phyloP scores from a whole-genome alignment of 1,140 invertebrate species.

The Anagrus nilaparvatae region DNA sequence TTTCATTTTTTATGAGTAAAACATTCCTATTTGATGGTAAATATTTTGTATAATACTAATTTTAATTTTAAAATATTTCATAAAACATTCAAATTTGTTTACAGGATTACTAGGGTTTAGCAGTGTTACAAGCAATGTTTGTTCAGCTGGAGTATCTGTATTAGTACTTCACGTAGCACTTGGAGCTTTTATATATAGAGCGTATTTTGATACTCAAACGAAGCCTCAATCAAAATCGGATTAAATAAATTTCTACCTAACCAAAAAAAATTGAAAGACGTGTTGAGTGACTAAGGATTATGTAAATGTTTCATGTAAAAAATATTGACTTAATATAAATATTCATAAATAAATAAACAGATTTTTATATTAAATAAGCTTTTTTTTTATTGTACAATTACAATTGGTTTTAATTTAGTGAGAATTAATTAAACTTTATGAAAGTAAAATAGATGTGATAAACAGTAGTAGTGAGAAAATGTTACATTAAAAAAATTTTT shows the following conservation, averaged over 20 bases:
- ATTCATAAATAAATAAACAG: constrained; percentile 11
- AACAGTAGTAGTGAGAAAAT: too few species aligned
- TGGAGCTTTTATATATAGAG: constrained; percentile 65
- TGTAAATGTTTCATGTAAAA: not conserved
- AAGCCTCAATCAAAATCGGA: constrained; percentile 29
- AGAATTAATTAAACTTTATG: constrained; percentile 25
- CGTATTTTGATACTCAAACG: constrained; percentile 49
- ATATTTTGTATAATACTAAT: constrained; percentile 8
- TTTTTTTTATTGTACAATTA: constrained; percentile 17
- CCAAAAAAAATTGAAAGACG: not conserved
- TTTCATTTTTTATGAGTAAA: constrained; percentile 38
- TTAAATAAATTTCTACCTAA: too few species aligned
- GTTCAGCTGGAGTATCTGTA: constrained; percentile 60
- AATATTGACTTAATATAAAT: too few species aligned
- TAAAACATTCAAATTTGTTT: too few species aligned
- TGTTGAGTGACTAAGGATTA: constrained; percentile 1
- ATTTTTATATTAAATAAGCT: constrained; percentile 16
- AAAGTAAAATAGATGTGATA: constrained; percentile 26
- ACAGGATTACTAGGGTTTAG: constrained; percentile 45
- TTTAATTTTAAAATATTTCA: constrained; percentile 7
- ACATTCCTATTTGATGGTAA: constrained; percentile 38
- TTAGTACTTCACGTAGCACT: constrained; percentile 60
- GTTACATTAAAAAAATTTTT: too few species aligned
- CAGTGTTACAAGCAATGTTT: constrained; percentile 58
- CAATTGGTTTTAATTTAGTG: constrained; percentile 12